These are phyloP conservation scores for Cheilosia soror DNA, from an alignment of 2,888 invertebrate genomes.

Conservation along the genomic window DNA sequence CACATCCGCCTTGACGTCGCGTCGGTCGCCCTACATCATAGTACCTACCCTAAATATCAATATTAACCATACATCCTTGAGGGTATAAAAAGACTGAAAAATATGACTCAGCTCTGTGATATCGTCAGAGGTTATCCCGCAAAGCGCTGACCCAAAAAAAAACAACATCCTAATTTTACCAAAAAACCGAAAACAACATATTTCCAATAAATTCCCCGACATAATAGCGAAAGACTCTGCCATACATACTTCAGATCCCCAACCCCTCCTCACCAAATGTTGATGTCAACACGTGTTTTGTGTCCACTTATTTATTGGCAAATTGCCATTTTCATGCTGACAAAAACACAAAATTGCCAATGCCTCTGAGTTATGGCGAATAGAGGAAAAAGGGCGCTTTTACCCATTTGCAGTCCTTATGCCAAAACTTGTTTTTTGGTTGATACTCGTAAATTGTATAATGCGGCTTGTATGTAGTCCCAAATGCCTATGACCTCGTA, in stretches of 20 bases:
- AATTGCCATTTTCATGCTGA: slow-evolving; percentile 65
- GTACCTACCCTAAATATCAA: slow-evolving; percentile 24
- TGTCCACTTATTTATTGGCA: slow-evolving; percentile 73
- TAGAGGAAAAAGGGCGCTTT: slow-evolving; percentile 26
- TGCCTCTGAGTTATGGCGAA: slow-evolving; percentile 58
- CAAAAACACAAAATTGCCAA: slow-evolving; percentile 73
- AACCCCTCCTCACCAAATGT: slow-evolving; percentile 14
- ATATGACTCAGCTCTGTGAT: slow-evolving; percentile 40
- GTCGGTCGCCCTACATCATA: not conserved
- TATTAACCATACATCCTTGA: slow-evolving; percentile 57
- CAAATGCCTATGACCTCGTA: slow-evolving; percentile 56
- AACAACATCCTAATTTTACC: slow-evolving; percentile 16
- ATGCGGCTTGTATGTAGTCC: slow-evolving; percentile 17
- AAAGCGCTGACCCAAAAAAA: slow-evolving; percentile 59
- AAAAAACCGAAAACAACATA: slow-evolving; percentile 32
- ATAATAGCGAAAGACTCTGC: slow-evolving; percentile 5
- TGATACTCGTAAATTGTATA: slow-evolving; percentile 7
- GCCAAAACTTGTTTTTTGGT: slow-evolving; percentile 26
- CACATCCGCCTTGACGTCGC: slow-evolving; percentile 42
- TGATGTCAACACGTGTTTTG: slow-evolving; percentile 74
- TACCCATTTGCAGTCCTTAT: slow-evolving; percentile 31
- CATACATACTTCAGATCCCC: too few species aligned
- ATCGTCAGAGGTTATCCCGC: slow-evolving; percentile 60
- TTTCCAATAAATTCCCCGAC: slow-evolving; percentile 49
- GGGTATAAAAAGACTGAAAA: slow-evolving; percentile 31